Conservation (phyloP, 2,888 invertebrate genomes). For the Acleris sparsana region DNA sequence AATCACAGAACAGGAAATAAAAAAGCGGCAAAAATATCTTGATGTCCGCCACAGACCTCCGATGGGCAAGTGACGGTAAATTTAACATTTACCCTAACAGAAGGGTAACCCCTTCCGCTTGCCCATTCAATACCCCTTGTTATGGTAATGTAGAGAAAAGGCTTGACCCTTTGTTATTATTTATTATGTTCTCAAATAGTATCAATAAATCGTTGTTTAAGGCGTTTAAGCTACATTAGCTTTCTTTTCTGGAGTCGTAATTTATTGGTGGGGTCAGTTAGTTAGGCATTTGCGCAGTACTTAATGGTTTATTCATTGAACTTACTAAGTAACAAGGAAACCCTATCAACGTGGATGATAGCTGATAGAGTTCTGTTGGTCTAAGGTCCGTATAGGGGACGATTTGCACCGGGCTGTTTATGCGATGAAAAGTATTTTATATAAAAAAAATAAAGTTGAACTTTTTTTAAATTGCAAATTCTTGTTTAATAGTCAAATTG, state of each 20-base stretch:
- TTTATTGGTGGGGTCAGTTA: conserved; percentile 1
- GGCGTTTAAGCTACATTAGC: conserved; percentile 76
- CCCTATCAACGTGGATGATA: no score
- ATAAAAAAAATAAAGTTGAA: no score
- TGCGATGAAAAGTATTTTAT: no score
- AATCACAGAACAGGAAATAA: conserved; percentile 75
- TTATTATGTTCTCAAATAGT: conserved; percentile 65
- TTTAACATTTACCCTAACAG: conserved; percentile 58
- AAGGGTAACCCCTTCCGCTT: conserved; percentile 57
- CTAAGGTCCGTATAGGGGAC: no score
- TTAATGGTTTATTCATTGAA: no score
- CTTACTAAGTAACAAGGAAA: no score
- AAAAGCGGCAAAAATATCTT: conserved; percentile 74
- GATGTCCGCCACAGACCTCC: conserved; percentile 72
- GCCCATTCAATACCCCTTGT: conserved; percentile 65
- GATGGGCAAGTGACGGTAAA: conserved; percentile 69
- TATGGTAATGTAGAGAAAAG: conserved; percentile 61
- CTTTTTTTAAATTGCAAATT: no score
- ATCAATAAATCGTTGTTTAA: conserved; percentile 73
- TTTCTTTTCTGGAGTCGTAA: conserved; percentile 39
- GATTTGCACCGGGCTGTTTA: no score
- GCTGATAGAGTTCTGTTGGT: no score
- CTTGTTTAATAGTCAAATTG: no score
- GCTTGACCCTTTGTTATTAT: conserved; percentile 74
- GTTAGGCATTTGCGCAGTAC: no score